phyloP scores from a whole-genome alignment of 2,888 invertebrate genomes.

The Troilus luridus region DNA sequence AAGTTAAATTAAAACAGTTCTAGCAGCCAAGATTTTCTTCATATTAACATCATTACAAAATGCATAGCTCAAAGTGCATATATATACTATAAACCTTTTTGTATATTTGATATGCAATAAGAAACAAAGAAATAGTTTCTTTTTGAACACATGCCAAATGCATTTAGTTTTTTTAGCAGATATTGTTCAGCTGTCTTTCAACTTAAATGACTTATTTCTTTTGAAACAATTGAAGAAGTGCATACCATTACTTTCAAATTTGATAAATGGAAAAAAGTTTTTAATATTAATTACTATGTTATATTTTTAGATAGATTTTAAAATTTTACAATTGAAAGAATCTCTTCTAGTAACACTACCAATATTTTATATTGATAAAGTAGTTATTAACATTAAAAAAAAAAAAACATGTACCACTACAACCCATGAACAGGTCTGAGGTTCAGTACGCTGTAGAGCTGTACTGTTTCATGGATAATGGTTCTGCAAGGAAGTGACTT shows the following conservation, averaged over 20 bases:
- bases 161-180: not conserved
- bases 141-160: not conserved
- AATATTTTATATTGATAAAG: no score
- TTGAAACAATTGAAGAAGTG: not conserved
- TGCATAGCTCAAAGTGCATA: not conserved
- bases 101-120: not conserved
- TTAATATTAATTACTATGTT: no score
- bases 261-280: no score
- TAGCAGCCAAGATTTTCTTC: constrained; percentile 18
- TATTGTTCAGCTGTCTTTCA: not conserved
- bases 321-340: no score
- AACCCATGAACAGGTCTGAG: no score
- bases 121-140: not conserved
- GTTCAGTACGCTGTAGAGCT: no score
- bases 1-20: constrained; percentile 25
- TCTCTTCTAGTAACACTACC: no score
- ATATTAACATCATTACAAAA: not conserved
- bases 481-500: no score
- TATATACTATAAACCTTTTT: not conserved
- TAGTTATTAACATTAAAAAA: no score
- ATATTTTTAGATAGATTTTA: no score
- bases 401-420: no score
- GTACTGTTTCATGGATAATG: no score
- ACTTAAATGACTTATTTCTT: not conserved
- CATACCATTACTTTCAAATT: not conserved